Evolutionary conservation across 2,797 vertebrate genomes (phyloP).

Genomic region (Cirrhinus mrigala): DNA sequence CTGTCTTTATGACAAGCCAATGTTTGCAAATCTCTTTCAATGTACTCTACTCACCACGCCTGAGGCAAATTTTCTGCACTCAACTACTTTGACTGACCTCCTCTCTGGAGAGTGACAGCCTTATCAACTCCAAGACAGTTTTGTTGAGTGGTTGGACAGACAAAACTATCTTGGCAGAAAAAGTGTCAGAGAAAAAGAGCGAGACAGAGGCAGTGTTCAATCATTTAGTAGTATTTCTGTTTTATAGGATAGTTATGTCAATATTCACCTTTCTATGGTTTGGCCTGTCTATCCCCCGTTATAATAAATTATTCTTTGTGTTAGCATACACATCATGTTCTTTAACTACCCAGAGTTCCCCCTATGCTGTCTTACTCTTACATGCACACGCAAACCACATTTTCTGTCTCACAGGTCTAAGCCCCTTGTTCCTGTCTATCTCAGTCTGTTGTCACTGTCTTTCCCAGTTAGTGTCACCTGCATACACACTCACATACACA

Average conservation of each 20-base stretch:
- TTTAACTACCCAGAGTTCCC: slow-evolving; percentile 14
- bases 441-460: slow-evolving; percentile 50
- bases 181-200: not conserved
- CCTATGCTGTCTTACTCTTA: not conserved
- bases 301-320: not conserved
- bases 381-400: not conserved
- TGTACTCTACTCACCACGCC: slow-evolving; percentile 60
- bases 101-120: slow-evolving; percentile 32
- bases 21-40: slow-evolving; percentile 66
- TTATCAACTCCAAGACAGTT: slow-evolving; percentile 13
- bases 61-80: slow-evolving; percentile 30
- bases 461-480: slow-evolving; percentile 52
- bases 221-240: slow-evolving; percentile 18
- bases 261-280: slow-evolving; percentile 7
- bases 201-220: not conserved
- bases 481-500: slow-evolving; percentile 26
- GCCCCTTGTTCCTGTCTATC: slow-evolving; percentile 7
- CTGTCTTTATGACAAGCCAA: slow-evolving; percentile 47
- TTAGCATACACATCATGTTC: not conserved
- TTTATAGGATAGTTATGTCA: not conserved
- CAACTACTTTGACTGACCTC: slow-evolving; percentile 13
- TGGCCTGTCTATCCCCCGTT: not conserved
- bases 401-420: slow-evolving; percentile 26
- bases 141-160: slow-evolving; percentile 16
- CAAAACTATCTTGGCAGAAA: slow-evolving; percentile 19